Base-by-base conservation (phyloP, 2,888 invertebrate genomes). In the Meganola albula region DNA sequence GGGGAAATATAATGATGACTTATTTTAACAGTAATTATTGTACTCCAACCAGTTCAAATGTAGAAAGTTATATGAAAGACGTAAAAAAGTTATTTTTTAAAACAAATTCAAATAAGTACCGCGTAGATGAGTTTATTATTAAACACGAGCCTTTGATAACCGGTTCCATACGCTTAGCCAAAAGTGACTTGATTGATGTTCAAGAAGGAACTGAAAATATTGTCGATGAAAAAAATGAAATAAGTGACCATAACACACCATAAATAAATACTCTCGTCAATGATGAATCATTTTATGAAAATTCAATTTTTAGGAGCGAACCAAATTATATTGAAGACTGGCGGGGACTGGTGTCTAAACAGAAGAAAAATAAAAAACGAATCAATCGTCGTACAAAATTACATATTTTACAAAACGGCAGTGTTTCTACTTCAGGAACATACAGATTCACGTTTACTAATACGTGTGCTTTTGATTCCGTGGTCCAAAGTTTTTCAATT, bases 391-490 rank as follows among this genome's bases (percentile, higher is more conserved):
- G 27, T 27, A 31, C 27, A 27, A 25, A 26, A 16, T 27, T 33
- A 33, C 32, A 33, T 27, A 23, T 33, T 27, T 23, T 33, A 27
- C 32, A 23, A 27, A 33, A 33, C 12, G 32, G 32, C 23, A 33
- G 23, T 16, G 23, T 27, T 26, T 24, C 24, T 24, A 31, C 30
- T 18, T 31, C 30, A 24, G 30, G 30, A 31, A 31, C 24, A 24
- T 24, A 13, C 10, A 26, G 11, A 14, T 31, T 30, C 26, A 30
- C 31, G 20, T 33, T 38, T 30, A 34, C 28, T 27, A 34, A 38
- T 27, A 38, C 38, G 24, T 38, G 38, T 31, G 38, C 38, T 27
- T 38, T 38, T 34, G 38, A 38, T 27, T 38, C 38, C 20, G 34
- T 38, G 26, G 27, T 34, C 23, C 37, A 38, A 38, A 38, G 38